phyloP scores from a whole-genome alignment of 2,113 vertebrate species.

The Clarias macrocephalus region DNA sequence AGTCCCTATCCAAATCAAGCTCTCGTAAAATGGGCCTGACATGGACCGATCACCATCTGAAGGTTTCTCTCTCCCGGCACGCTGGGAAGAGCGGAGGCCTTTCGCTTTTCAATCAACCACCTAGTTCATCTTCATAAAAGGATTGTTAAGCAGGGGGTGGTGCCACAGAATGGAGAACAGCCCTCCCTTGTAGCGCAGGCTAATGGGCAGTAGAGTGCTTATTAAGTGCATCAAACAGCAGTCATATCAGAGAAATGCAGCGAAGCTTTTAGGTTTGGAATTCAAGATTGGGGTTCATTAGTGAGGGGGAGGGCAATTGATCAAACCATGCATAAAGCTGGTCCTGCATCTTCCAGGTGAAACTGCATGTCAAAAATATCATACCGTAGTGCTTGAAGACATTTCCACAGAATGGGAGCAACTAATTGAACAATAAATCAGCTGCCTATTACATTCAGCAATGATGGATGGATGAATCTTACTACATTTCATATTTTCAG shows the following conservation, averaged over 20 bases:
- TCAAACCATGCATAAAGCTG: constrained; percentile 37
- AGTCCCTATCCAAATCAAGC: constrained; percentile 78
- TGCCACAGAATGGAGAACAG: constrained; percentile 61
- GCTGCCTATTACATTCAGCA: background rate
- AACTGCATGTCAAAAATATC: background rate
- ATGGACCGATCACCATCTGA: constrained; percentile 81
- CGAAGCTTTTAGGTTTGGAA: constrained; percentile 28
- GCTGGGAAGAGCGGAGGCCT: constrained; percentile 62
- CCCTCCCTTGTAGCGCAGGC: constrained; percentile 49
- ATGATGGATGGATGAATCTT: no score
- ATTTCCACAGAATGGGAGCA: background rate
- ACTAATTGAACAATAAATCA: background rate
- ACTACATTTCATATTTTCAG: background rate
- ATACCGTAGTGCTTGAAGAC: background rate
- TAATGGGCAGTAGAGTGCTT: constrained; percentile 61
- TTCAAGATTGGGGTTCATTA: constrained; percentile 39
- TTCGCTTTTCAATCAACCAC: constrained; percentile 73
- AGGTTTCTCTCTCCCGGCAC: constrained; percentile 74
- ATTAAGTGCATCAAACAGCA: constrained; percentile 43
- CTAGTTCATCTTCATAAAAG: constrained; percentile 78
- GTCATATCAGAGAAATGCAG: constrained; percentile 30
- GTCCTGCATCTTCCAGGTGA: constrained; percentile 9
- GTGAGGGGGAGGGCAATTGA: constrained; percentile 14
- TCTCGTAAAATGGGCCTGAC: constrained; percentile 79
- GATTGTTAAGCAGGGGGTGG: constrained; percentile 74